Base-by-base conservation (phyloP, 2,888 invertebrate species). In the Hartigia nigra region DNA sequence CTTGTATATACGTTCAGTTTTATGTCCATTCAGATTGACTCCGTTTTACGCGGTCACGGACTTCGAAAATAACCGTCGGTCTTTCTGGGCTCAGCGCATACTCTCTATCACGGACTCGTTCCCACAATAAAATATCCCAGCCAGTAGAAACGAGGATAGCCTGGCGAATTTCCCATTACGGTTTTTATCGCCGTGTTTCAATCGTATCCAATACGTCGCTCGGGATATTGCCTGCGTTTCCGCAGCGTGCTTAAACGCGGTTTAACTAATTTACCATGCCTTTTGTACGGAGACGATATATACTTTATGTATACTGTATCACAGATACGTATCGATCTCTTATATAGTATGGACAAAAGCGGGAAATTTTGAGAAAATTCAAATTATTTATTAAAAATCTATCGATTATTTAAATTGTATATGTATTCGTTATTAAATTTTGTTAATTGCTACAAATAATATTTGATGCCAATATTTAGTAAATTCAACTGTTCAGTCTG, bases 181-280 rank as follows among this genome's bases (percentile, higher is more conserved):
- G 31, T 31, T 32, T 72, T 72, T 72, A 72, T 34, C 31, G 72
- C 31, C 12, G 23, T 55, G 31, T 72, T 72, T 72, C 72, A 34
- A 72, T 72, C 34, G 72, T 34, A 31, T 31, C 72, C 72, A 55
- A 55, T 55, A 23, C 55, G 23, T 3, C 34, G 72, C 72, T 12
- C 11, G 72, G 72, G 34, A 72, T 72, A 72, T 72, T 72, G 31
- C 72, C 72, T 23, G 72, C 72, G 72, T 72, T 72, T 72, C 72
- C 72, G 23, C 72, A 31, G 23, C 31, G 31, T 34, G 72, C 72
- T 72, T 72, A 72, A 34, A 31, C 72, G 31, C 72, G 31, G 72
- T 31, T 72, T 72, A 72, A 72, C 31, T 72, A 72, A 72, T 72
- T 34, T 34, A 34, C 31, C 72, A 34, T 34, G 72, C 31, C 12